Base-by-base conservation (phyloP, 1,140 invertebrate species). In the Aphelenchoides besseyi region DNA sequence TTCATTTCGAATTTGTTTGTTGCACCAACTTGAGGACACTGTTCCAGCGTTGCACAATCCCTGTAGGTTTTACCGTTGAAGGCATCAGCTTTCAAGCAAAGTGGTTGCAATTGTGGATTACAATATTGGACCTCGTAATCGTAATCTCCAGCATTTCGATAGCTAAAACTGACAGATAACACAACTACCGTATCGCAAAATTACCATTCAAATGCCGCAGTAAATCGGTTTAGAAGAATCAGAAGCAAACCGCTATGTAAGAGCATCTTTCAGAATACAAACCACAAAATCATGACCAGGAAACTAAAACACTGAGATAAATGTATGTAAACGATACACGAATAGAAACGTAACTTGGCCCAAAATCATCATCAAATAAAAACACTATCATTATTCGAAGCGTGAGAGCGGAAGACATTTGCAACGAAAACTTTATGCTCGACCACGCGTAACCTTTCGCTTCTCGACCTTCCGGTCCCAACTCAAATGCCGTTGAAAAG, bases 111-210 rank as follows among this genome's bases (percentile, higher is more conserved):
- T 28, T 28, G 12, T 18, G 63, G 63, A 29, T 66, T 12, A 30
- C 63, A 66, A 53, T 66, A 66, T 66, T 66, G 63, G n/a, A 66
- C 48, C 36, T 41, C 32, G 36, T 29, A n/a, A 37, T 66, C 32
- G 55, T 18, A 59, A 59, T 23, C 16, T 16, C 12, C 18, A 32
- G 55, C 29, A 32, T 59, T 59, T 59, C 37, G 37, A 41, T 8
- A 41, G 37, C 37, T 8, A n/a, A n/a, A n/a, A n/a, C n/a, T n/a
- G n/a, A n/a, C n/a, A n/a, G n/a, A n/a, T n/a, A n/a, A n/a, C n/a
- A n/a, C n/a, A n/a, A n/a, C n/a, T n/a, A n/a, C n/a, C n/a, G n/a
- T n/a, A n/a, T n/a, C 41, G 41, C 23, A 23, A 48, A 48, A 48
- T 48, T 23, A 35, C n/a, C 26, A 66, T 30, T 66, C 63, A 32